Percentiles rank a stretch among this genome's conserved stretches.
These are phyloP conservation scores for Hyppa rectilinea DNA, from an alignment of 2,888 invertebrate species.

Conservation along the genomic window DNA sequence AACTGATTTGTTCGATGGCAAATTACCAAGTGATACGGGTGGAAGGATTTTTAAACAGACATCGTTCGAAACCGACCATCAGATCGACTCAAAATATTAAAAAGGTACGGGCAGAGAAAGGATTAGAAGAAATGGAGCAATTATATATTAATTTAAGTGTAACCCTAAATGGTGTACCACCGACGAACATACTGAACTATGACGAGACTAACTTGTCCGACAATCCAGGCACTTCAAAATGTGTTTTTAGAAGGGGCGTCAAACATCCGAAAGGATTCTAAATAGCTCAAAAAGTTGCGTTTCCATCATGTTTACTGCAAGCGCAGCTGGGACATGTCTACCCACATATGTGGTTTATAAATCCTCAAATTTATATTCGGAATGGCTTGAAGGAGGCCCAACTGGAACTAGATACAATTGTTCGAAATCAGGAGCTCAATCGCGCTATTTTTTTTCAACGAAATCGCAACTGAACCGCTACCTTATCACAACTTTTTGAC, in stretches of 20 bases:
- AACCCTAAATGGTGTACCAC: slow-evolving; percentile 4
- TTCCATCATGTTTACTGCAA: slow-evolving; percentile 7
- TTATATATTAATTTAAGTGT: slow-evolving; percentile 1
- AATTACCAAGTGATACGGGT: slow-evolving; percentile 35
- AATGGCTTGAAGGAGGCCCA: slow-evolving; percentile 21
- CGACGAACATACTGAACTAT: slow-evolving; percentile 4
- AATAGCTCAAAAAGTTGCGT: neutral
- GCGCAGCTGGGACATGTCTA: slow-evolving; percentile 9
- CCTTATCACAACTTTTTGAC: too few species aligned
- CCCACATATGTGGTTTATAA: slow-evolving; percentile 7
- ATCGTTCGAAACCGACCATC: slow-evolving; percentile 20
- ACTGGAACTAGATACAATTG: slow-evolving; percentile 27
- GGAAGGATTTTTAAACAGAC: slow-evolving; percentile 35
- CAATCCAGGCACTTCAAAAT: slow-evolving; percentile 14
- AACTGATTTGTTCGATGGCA: slow-evolving; percentile 10
- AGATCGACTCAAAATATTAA: slow-evolving; percentile 11
- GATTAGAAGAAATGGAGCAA: slow-evolving; percentile 17
- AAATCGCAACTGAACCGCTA: too few species aligned
- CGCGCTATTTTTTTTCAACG: too few species aligned
- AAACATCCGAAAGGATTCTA: slow-evolving; percentile 6
- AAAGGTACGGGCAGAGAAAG: slow-evolving; percentile 8
- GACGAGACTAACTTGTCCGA: slow-evolving; percentile 14
- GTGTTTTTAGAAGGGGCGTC: slow-evolving; percentile 9
- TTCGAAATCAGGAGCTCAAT: slow-evolving; percentile 33
- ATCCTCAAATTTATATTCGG: slow-evolving; percentile 17